A percentile compares a stretch with the other conserved stretches of the same genome.
These are phyloP conservation scores for Cryptoprocta ferox DNA, from an alignment of 2,797 vertebrate species.

Conservation along the genomic window DNA sequence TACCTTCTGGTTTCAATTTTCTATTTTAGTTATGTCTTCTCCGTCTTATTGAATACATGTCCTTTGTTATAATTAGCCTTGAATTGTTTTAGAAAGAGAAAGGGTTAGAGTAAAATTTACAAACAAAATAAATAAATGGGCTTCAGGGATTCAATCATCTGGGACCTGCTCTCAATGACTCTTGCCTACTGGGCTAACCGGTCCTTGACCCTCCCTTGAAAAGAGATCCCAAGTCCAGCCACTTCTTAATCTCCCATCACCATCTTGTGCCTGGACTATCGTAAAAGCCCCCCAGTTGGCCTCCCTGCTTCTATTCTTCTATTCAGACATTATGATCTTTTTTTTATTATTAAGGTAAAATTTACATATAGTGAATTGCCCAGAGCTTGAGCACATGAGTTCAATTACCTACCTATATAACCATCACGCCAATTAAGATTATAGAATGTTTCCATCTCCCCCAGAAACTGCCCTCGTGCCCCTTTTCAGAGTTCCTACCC, in stretches of 20 bases:
- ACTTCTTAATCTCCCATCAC: not conserved
- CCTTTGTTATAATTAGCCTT: not conserved
- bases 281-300: not conserved
- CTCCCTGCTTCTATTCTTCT: not conserved
- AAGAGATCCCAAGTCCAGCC: not conserved
- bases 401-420: not conserved
- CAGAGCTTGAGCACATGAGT: not conserved
- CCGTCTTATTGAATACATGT: not conserved
- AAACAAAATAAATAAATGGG: not conserved
- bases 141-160: not conserved
- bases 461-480: not conserved
- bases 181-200: not conserved
- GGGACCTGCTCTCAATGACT: not conserved
- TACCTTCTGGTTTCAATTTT: slow-evolving; percentile 6
- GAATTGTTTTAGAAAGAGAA: slow-evolving; percentile 18
- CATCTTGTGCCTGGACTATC: not conserved
- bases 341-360: not conserved
- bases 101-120: not conserved
- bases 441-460: not conserved
- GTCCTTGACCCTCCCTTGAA: not conserved
- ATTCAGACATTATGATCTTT: not conserved
- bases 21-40: slow-evolving; percentile 30
- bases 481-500: not conserved
- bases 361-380: not conserved
- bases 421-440: not conserved